phyloP scores from a whole-genome alignment of 2,888 invertebrate genomes.

The Sthenelais limicola region DNA sequence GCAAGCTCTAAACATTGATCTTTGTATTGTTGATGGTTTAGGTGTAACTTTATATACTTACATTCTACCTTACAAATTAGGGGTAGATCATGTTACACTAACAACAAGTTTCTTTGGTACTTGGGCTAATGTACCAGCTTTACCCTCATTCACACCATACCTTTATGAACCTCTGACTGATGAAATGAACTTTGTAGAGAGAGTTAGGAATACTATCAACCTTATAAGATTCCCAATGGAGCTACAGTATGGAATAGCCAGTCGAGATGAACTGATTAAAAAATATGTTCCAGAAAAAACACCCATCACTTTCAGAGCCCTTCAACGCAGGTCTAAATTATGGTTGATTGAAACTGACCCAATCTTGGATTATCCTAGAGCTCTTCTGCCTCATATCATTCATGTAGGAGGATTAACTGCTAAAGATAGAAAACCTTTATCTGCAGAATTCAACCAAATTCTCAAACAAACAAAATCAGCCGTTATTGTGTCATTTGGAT shows the following conservation, averaged over 20 bases:
- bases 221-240: too few relatives aligned
- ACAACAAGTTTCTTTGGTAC: constrained; percentile 43
- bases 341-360: constrained; percentile 45
- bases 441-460: constrained; percentile 39
- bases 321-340: constrained; percentile 26
- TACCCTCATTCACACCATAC: constrained; percentile 46
- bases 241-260: too few relatives aligned
- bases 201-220: constrained; percentile 29
- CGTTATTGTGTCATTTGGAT: constrained; percentile 45
- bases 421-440: constrained; percentile 31
- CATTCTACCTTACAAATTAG: not conserved
- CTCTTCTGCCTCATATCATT: constrained; percentile 44
- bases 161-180: constrained; percentile 19
- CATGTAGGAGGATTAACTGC: constrained; percentile 44
- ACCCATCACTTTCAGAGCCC: not conserved
- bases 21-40: too few relatives aligned
- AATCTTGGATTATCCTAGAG: constrained; percentile 43
- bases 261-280: constrained; percentile 33
- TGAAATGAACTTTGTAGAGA: constrained; percentile 45
- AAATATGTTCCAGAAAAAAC: constrained; percentile 42
- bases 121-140: constrained; percentile 41
- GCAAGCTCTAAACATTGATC: too few relatives aligned
- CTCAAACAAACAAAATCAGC: not conserved
- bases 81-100: not conserved
- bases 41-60: too few relatives aligned